A percentile compares a stretch with the other conserved stretches of the same genome.
Evolutionary conservation across 2,113 vertebrate species (phyloP).

Genomic region (Tragelaphus strepsiceros): DNA sequence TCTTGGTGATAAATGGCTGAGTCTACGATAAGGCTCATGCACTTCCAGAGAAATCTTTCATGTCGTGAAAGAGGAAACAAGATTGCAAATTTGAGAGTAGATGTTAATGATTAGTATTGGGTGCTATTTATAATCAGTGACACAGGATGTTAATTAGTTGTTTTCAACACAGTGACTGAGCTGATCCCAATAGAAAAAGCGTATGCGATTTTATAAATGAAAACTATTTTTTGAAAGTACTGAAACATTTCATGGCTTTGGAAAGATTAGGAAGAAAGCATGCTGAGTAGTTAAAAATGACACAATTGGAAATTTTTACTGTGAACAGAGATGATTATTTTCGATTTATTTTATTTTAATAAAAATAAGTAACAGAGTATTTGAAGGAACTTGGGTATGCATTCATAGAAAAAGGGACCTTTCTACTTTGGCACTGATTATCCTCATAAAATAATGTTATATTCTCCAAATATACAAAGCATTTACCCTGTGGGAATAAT

Average conservation of each 20-base stretch:
- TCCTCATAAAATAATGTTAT: background rate
- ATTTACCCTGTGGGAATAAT: conserved; percentile 33
- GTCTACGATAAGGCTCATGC: conserved; percentile 61
- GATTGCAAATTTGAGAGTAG: conserved; percentile 50
- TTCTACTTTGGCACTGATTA: background rate
- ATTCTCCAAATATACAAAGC: background rate
- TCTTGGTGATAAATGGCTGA: conserved; percentile 74
- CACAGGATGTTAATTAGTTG: conserved; percentile 75
- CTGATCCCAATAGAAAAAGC: conserved; percentile 57
- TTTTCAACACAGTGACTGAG: conserved; percentile 59
- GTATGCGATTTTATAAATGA: conserved; percentile 45
- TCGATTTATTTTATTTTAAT: conserved; percentile 10
- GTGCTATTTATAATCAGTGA: conserved; percentile 70
- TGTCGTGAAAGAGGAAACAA: conserved; percentile 73
- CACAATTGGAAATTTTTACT: background rate
- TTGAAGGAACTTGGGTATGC: conserved; percentile 10
- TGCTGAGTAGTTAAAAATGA: background rate
- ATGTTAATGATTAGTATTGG: conserved; percentile 67
- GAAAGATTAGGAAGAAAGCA: background rate
- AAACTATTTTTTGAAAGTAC: background rate
- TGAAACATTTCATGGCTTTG: background rate
- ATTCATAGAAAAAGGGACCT: background rate
- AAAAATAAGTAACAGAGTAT: background rate
- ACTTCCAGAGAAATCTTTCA: conserved; percentile 77
- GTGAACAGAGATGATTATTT: background rate